phyloP scores from a whole-genome alignment of 2,888 invertebrate genomes.

The Agapostemon virescens region DNA sequence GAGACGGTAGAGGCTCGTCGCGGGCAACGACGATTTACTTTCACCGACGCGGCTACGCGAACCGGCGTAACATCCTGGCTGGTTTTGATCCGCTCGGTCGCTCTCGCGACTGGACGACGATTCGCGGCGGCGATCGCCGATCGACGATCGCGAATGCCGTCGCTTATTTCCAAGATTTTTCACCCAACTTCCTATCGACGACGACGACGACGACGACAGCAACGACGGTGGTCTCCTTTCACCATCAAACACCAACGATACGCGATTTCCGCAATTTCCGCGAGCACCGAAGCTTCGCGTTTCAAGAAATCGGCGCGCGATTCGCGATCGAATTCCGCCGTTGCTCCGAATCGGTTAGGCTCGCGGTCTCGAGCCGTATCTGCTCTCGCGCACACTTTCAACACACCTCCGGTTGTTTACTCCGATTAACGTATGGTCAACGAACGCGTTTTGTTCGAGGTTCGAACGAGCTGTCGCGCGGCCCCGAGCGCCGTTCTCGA shows the following conservation, averaged over 20 bases:
- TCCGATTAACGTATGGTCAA: background rate
- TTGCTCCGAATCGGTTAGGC: constrained; percentile 14
- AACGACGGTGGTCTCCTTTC: background rate
- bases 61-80: constrained; percentile 42
- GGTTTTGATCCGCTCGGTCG: constrained; percentile 33
- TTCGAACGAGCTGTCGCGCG: background rate
- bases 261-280: background rate
- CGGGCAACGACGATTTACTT: constrained; percentile 59
- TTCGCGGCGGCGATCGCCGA: constrained; percentile 1
- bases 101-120: constrained; percentile 14
- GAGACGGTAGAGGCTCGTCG: background rate
- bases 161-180: too few species aligned
- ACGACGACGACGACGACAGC: too few species aligned
- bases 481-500: background rate
- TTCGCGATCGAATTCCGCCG: constrained; percentile 3
- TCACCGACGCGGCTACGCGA: constrained; percentile 61
- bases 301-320: background rate
- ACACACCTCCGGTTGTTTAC: constrained; percentile 13
- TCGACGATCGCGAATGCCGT: background rate
- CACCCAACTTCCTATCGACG: too few species aligned
- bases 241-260: constrained; percentile 1
- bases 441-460: background rate
- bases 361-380: background rate
- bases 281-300: background rate
- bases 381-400: constrained; percentile 26